Evolutionary conservation across 2,888 invertebrate genomes (phyloP).

Genomic region (Hipparchia sbordonii): DNA sequence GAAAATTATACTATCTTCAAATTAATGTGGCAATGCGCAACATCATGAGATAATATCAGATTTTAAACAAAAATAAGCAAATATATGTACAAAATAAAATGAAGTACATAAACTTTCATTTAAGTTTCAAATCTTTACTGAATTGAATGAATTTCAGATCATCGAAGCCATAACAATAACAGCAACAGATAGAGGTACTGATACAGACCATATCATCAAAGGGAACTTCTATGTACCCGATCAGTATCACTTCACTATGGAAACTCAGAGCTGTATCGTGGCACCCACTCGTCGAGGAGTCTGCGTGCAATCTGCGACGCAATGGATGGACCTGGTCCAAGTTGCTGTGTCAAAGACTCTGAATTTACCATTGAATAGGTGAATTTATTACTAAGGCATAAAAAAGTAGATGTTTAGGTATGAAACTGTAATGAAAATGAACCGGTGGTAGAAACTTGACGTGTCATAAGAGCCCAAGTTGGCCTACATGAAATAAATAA

Average conservation of each 20-base stretch:
- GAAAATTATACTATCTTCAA: no score
- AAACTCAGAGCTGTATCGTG: slow-evolving; percentile 84
- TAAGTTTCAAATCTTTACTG: not conserved
- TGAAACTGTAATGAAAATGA: no score
- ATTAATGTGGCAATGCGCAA: no score
- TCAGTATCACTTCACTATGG: slow-evolving; percentile 92
- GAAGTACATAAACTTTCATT: no score
- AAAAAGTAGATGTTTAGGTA: no score
- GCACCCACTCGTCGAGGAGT: slow-evolving; percentile 48
- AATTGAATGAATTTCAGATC: slow-evolving; percentile 49
- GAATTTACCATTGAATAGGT: slow-evolving; percentile 84
- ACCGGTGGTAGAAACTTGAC: no score
- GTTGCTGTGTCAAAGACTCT: slow-evolving; percentile 79
- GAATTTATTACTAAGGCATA: slow-evolving; percentile 18
- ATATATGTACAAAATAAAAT: no score
- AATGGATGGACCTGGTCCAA: slow-evolving; percentile 85
- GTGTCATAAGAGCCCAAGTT: no score
- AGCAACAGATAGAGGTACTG: slow-evolving; percentile 62
- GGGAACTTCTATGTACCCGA: slow-evolving; percentile 81
- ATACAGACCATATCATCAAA: slow-evolving; percentile 76
- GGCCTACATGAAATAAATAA: no score
- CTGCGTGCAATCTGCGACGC: slow-evolving; percentile 79
- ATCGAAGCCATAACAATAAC: slow-evolving; percentile 58
- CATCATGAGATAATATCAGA: no score
- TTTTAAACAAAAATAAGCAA: no score